phyloP scores from a whole-genome alignment of 2,113 vertebrate species.

The Dryoscopus gambensis region DNA sequence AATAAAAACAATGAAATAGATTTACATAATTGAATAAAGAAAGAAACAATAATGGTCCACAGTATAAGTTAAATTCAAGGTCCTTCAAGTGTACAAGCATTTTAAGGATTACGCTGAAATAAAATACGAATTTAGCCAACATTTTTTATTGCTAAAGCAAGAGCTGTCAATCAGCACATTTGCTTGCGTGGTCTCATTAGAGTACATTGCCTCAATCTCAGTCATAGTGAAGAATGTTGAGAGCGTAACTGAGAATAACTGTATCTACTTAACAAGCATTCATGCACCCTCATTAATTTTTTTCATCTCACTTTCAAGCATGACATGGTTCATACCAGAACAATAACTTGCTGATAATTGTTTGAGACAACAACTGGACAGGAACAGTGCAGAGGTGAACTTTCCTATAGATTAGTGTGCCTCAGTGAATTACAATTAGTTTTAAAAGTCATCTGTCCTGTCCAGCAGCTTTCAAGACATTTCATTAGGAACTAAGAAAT shows the following conservation, averaged over 20 bases:
- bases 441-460: slow-evolving; percentile 57
- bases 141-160: slow-evolving; percentile 57
- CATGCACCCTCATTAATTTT: slow-evolving; percentile 72
- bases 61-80: background rate
- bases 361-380: slow-evolving; percentile 77
- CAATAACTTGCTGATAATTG: slow-evolving; percentile 75
- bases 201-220: slow-evolving; percentile 39
- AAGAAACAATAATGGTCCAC: background rate
- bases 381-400: slow-evolving; percentile 72
- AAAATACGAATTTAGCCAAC: background rate
- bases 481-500: slow-evolving; percentile 42
- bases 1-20: background rate
- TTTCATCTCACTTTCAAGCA: slow-evolving; percentile 71
- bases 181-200: slow-evolving; percentile 66
- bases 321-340: slow-evolving; percentile 68
- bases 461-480: slow-evolving; percentile 57
- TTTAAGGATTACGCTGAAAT: slow-evolving; percentile 7
- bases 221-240: slow-evolving; percentile 47
- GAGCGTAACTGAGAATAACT: slow-evolving; percentile 68
- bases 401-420: slow-evolving; percentile 60
- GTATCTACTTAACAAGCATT: slow-evolving; percentile 74
- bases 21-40: background rate
- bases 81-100: background rate
- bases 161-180: slow-evolving; percentile 67
- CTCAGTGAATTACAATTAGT: slow-evolving; percentile 74